Percentiles rank a stretch among this genome's conserved stretches.
phyloP scores from a whole-genome alignment of 2,113 vertebrate genomes.

The Gopherus flavomarginatus region DNA sequence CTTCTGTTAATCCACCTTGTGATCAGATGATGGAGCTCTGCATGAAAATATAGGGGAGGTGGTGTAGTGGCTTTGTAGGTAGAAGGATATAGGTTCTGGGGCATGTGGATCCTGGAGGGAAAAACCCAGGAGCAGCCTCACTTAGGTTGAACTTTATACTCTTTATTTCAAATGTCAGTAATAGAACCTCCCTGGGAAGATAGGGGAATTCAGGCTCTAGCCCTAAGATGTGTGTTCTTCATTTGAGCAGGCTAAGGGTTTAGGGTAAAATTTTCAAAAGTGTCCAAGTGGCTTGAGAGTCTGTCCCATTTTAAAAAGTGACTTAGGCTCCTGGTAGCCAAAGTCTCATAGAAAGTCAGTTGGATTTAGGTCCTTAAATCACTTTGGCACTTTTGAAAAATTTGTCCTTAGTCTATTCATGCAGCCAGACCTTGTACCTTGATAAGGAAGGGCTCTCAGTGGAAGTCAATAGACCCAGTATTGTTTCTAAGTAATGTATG shows the following conservation, averaged over 20 bases:
- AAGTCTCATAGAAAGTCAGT: not conserved
- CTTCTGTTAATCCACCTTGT: not conserved
- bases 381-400: not conserved
- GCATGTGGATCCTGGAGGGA: not conserved
- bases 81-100: not conserved
- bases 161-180: constrained; percentile 41
- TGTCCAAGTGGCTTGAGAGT: constrained; percentile 28
- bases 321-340: constrained; percentile 3
- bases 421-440: not conserved
- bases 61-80: not conserved
- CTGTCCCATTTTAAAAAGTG: not conserved
- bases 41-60: not conserved
- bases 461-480: not conserved
- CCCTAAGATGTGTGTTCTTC: constrained; percentile 36
- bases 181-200: constrained; percentile 20
- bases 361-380: not conserved
- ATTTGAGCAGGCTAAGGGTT: constrained; percentile 57
- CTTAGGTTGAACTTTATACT: constrained; percentile 53
- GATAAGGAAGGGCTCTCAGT: not conserved
- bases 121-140: not conserved
- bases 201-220: constrained; percentile 37
- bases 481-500: not conserved
- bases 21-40: not conserved
- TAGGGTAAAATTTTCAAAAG: constrained; percentile 52
- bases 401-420: not conserved